These are phyloP conservation scores for Falco peregrinus DNA, from an alignment of 2,797 vertebrate genomes.

Conservation along the genomic window DNA sequence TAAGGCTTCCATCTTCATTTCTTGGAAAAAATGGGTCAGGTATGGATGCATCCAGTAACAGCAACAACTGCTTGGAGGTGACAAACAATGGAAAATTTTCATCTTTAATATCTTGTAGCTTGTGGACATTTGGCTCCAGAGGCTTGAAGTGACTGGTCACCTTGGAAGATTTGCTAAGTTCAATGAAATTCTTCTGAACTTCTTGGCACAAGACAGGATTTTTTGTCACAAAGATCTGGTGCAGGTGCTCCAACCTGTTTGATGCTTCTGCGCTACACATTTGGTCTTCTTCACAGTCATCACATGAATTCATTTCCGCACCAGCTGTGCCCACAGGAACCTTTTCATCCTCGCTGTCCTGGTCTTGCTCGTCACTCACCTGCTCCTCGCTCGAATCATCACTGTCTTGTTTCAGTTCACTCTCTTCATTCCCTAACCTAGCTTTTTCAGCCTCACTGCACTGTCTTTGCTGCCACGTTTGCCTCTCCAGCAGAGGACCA, in stretches of 20 bases:
- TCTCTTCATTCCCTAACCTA: background rate
- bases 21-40: constrained; percentile 80
- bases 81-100: constrained; percentile 82
- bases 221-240: constrained; percentile 83
- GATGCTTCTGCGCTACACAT: accelerated
- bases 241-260: constrained; percentile 75
- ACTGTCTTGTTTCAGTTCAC: background rate
- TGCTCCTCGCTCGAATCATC: constrained; percentile 22
- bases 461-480: constrained; percentile 66
- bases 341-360: background rate
- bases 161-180: constrained; percentile 81
- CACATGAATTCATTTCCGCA: background rate
- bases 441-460: constrained; percentile 12
- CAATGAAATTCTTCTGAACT: constrained; percentile 82
- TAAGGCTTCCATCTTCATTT: constrained; percentile 83
- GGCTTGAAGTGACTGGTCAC: constrained; percentile 79
- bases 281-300: background rate
- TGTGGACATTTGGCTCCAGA: constrained; percentile 72
- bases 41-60: constrained; percentile 81
- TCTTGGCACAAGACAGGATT: constrained; percentile 83
- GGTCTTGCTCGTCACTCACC: constrained; percentile 1
- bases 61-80: constrained; percentile 79
- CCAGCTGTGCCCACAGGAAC: background rate
- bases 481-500: constrained; percentile 75
- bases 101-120: constrained; percentile 79